Evolutionary conservation across 2,888 invertebrate species (phyloP).

Genomic region (Eristalinus sepulchralis): DNA sequence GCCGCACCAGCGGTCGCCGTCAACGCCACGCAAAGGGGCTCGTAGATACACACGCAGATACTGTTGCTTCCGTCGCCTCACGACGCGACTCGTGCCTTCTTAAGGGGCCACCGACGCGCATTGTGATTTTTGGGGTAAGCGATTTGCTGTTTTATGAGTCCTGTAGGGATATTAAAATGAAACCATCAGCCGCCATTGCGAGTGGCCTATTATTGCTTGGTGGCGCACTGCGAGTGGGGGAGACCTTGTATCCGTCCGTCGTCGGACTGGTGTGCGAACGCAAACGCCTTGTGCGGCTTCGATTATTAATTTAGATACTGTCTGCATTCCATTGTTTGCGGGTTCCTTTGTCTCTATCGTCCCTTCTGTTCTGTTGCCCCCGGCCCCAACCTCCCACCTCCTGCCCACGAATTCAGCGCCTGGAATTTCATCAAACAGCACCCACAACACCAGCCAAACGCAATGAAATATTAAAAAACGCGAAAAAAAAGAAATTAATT

Average conservation of each 20-base stretch:
- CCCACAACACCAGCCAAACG: constrained; percentile 23
- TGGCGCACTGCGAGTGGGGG: neutral
- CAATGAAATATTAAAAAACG: constrained; percentile 57
- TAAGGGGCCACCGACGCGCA: constrained; percentile 25
- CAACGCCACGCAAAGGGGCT: neutral
- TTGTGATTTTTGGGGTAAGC: constrained; percentile 53
- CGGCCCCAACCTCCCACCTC: too few relatives aligned
- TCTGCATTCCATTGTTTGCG: constrained; percentile 22
- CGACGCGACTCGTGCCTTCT: neutral
- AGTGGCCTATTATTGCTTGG: constrained; percentile 35
- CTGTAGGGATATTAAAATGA: constrained; percentile 61
- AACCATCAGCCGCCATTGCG: constrained; percentile 38
- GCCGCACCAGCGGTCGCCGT: neutral
- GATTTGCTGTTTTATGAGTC: constrained; percentile 59
- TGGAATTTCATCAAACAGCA: constrained; percentile 51
- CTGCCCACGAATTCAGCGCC: too few relatives aligned
- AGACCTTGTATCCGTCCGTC: neutral
- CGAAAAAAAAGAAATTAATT: constrained; percentile 13
- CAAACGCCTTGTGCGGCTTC: constrained; percentile 41
- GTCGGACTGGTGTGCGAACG: neutral
- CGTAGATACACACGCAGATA: neutral
- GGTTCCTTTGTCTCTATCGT: constrained; percentile 26
- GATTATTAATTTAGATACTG: constrained; percentile 61
- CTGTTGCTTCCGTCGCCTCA: constrained; percentile 10
- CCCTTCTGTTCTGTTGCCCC: neutral